Conservation (phyloP, 2,113 vertebrate genomes). For the Toxostoma redivivum region DNA sequence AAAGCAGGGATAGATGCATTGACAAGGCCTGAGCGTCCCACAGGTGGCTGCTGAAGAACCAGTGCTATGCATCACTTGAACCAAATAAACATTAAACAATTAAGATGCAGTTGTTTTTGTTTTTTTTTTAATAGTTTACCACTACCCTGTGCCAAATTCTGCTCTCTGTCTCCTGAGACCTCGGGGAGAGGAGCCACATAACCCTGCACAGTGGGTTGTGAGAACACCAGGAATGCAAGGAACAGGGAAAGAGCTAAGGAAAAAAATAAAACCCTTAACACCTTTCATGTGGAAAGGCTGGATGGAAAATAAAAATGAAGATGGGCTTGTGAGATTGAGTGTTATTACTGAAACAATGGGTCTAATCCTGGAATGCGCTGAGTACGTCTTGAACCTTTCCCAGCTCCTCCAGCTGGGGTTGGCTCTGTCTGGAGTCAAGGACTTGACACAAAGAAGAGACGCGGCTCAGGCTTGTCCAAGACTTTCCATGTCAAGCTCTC, state of each 20-base stretch:
- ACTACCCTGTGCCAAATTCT: not conserved
- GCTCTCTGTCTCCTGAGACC: not conserved
- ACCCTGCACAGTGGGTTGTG: not conserved
- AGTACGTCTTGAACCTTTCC: not conserved
- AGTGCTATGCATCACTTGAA: not conserved
- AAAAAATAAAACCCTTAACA: not conserved
- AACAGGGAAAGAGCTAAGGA: not conserved
- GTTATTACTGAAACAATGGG: constrained; percentile 16
- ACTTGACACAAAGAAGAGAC: not conserved
- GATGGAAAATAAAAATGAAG: not conserved
- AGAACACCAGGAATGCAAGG: not conserved
- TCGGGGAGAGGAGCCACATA: not conserved
- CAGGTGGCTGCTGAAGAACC: not conserved
- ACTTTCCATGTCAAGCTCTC: not conserved
- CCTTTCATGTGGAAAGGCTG: not conserved
- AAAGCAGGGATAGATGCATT: not conserved
- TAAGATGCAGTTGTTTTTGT: not conserved
- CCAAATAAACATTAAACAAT: not conserved
- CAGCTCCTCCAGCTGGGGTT: not conserved
- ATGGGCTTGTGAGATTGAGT: not conserved
- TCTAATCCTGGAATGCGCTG: not conserved
- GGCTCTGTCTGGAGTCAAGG: rapidly evolving
- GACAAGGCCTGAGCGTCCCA: not conserved
- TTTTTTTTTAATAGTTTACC: not conserved
- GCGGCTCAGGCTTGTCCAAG: not conserved